Evolutionary conservation across 1,140 invertebrate genomes (phyloP), one percentile per base, ranked within the genome.

Genomic region (Saccostrea echinata): DNA sequence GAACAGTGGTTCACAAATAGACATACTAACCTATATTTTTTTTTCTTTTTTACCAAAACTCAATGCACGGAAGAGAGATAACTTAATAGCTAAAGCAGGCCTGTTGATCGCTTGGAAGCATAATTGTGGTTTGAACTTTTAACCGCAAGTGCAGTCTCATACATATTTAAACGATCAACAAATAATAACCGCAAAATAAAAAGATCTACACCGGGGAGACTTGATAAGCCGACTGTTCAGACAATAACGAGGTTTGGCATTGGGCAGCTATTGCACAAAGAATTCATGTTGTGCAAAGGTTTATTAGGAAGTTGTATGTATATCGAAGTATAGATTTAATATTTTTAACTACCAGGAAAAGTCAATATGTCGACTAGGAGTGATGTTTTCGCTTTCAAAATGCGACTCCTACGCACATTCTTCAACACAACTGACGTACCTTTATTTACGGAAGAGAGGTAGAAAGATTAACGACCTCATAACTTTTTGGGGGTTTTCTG

Each of bases 71-170:
- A 52, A 83, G 81, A 18, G 18, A 16, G 81, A 83, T 83, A 83
- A 51, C 21, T 8, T 12, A 12, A 82, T 11, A 27, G 35, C 30
- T 27, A 30, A 9, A 30, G 24, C n/a, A 71, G 27, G 30, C 11
- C 68, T 27, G 13, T 16, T 11, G 33, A 24, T 21, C n/a, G 81
- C 52, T 83, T 51, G 11, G 43, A 51, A 83, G 24, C 81, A 83
- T 83, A 53, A 24, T 83, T 83, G 81, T 53, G 81, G 81, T 83
- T 83, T 83, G 81, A 83, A 51, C 81, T 83, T 52, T 52, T 52
- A 51, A 83, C 81, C 81, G 81, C 43, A 83, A 83, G 81, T 83
- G 81, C 81, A 83, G 35, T 30, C 27, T 76, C 68, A 76, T 76
- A 76, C 68, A 76, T 76, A 76, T 76, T 76, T 76, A 76, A 76